Base-by-base conservation (phyloP, 2,113 vertebrate genomes). In the Anarrhichthys ocellatus region DNA sequence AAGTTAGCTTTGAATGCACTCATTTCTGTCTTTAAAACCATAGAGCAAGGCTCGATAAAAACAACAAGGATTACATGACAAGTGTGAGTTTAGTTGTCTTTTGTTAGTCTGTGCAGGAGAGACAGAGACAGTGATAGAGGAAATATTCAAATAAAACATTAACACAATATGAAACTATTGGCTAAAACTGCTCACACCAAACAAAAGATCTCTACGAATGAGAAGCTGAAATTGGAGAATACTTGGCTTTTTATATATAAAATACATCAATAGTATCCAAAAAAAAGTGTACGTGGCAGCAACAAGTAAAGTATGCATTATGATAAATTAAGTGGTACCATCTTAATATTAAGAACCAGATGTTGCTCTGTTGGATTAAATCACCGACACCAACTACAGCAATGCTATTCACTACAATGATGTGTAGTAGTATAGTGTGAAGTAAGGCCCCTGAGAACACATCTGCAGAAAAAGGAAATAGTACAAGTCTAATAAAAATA, bases 1-100 rank as follows among this genome's bases (percentile, higher is more conserved):
- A 32, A 9, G 10, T 65, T 34, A 36, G 15, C 34, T 5, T 94
- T 94, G 68, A 93, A 84, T 80, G 89, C 27, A 0, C 13, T 46
- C 89, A 89, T 87, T 95, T 94, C 6, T 95, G 76, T 52, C 93
- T 95, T 20, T 90, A 88, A 68, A 95, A 90, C 24, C 93, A 90
- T 13, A 94, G 90, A 8, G 20, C 7, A 24, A 38, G 38, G 38
- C 38, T 40, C 34, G 34, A 34, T 34, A 34, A 34, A 34, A 34
- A 34, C 34, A 5, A 34, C 34, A 34, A 5, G 34, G 34, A 34
- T 34, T 4, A 34, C 32, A 34, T 5, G 32, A 34, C 3, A 34
- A 34, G 32, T 32, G 4, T 4, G 32, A 38, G 36, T 38, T 38
- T 38, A 38, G 36, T 38, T 6, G 36, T 36, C 36, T 36, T 36